Conservation (phyloP, 2,888 invertebrate species). For the Erynnis tages region DNA sequence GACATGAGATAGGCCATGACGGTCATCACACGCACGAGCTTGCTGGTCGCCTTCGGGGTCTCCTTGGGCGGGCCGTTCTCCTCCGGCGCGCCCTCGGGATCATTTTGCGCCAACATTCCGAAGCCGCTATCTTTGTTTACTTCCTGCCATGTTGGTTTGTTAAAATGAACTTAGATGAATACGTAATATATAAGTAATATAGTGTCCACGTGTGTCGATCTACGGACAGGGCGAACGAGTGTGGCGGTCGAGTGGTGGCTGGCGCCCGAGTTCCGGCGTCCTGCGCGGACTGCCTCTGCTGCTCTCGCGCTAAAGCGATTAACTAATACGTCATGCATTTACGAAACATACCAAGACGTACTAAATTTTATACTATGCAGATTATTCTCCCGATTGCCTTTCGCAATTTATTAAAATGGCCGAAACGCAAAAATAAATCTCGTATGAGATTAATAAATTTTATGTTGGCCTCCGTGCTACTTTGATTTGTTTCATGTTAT, state of each 20-base stretch:
- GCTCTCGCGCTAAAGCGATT: slow-evolving; percentile 60
- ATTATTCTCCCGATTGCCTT: slow-evolving; percentile 43
- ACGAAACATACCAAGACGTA: slow-evolving; percentile 49
- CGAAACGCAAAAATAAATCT: slow-evolving; percentile 33
- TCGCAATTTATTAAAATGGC: slow-evolving; percentile 41
- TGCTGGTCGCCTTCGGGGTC: slow-evolving; percentile 65
- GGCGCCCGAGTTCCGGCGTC: slow-evolving; percentile 36
- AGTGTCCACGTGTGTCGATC: slow-evolving; percentile 47
- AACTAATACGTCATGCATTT: slow-evolving; percentile 66
- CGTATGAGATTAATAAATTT: background rate
- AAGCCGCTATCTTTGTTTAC: slow-evolving; percentile 19
- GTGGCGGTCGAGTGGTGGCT: slow-evolving; percentile 38
- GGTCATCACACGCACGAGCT: slow-evolving; percentile 84
- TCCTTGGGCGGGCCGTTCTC: slow-evolving; percentile 55
- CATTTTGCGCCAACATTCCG: slow-evolving; percentile 64
- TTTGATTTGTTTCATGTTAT: background rate
- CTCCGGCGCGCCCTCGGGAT: slow-evolving; percentile 59
- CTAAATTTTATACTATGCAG: slow-evolving; percentile 49
- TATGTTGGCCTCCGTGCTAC: background rate
- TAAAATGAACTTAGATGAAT: slow-evolving; percentile 12
- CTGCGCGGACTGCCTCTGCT: slow-evolving; percentile 37
- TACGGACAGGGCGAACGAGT: slow-evolving; percentile 56
- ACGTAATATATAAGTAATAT: no score
- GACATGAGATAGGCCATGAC: slow-evolving; percentile 91
- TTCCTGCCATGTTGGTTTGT: slow-evolving; percentile 36